phyloP scores from a whole-genome alignment of 2,888 invertebrate species.

The Leptothorax acervorum region DNA sequence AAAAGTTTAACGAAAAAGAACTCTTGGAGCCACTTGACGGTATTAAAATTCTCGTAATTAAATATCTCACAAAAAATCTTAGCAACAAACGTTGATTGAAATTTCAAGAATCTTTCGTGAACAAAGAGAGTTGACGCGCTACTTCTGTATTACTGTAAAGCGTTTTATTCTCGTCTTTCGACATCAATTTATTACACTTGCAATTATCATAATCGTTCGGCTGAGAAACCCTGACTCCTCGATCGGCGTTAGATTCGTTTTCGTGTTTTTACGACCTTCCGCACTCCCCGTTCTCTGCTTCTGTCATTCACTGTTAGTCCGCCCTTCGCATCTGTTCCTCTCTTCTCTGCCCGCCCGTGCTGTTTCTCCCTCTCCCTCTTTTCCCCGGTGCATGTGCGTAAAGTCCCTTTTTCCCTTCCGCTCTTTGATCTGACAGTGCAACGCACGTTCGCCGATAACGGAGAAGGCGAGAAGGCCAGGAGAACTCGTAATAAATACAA shows the following conservation, averaged over 20 bases:
- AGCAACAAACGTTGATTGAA: too few relatives aligned
- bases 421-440: conserved; percentile 25
- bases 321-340: conserved; percentile 30
- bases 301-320: conserved; percentile 57
- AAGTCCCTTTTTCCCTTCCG: conserved; percentile 20
- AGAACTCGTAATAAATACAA: not conserved
- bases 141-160: not conserved
- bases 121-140: not conserved
- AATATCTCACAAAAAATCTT: too few relatives aligned
- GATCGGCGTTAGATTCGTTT: conserved; percentile 50
- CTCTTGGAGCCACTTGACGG: too few relatives aligned
- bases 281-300: conserved; percentile 56
- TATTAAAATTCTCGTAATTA: too few relatives aligned
- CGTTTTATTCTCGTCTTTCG: not conserved
- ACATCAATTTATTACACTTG: too few relatives aligned
- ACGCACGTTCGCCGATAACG: conserved; percentile 31
- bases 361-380: not conserved
- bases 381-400: not conserved
- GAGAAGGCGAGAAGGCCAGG: not conserved
- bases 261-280: conserved; percentile 53
- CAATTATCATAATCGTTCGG: not conserved
- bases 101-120: too few relatives aligned
- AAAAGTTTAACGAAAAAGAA: too few relatives aligned
- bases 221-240: conserved; percentile 71
- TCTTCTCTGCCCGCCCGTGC: not conserved